Evolutionary conservation across 2,888 invertebrate species (phyloP), one percentile per base, ranked within the genome.

Genomic region (Agrochola macilenta): DNA sequence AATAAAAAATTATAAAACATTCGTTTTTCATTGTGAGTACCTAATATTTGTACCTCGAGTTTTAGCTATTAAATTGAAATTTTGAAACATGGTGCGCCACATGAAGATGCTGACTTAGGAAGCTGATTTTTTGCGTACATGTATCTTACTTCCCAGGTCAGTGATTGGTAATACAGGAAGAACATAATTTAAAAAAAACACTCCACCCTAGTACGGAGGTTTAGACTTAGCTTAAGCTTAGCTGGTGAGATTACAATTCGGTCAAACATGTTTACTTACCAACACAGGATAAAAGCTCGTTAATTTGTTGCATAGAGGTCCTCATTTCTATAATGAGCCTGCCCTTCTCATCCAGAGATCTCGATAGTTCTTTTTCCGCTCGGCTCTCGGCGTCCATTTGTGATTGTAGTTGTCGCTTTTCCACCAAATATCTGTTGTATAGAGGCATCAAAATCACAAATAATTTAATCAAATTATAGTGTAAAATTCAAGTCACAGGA

Each of bases 221-320:
- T 39, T 43, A 75, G 17, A 49, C 30, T 30, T 20, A n/a, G n/a
- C 39, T 26, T 35, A n/a, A 35, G 39, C 9, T 57, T 2, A 39
- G 11, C 46, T 68, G 30, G n/a, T 12, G 35, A 8, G 1, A 30
- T 57, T 30, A 23, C 20, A 52, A 63, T 17, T 71, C 23, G 9
- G 20, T 17, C 23, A 23, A 26, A 39, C 17, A 39, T 52, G 7
- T 79, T 68, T 17, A 78, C 94, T 92, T 69, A 95, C 96, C 95
- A 9, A 96, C 95, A 68, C 94, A 95, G 0, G 96, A 94, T 0
- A 97, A 91, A 79, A 97, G 94, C 69, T 97, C 96, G 76, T 97
- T 95, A 85, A 97, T 96, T 87, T 97, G 97, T 88, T 97, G 97
- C 76, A 98, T 89, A 0, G 97, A 97, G 0, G 96, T 97, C 89